Conservation (phyloP, 2,888 invertebrate genomes). For the Plusia festucae region DNA sequence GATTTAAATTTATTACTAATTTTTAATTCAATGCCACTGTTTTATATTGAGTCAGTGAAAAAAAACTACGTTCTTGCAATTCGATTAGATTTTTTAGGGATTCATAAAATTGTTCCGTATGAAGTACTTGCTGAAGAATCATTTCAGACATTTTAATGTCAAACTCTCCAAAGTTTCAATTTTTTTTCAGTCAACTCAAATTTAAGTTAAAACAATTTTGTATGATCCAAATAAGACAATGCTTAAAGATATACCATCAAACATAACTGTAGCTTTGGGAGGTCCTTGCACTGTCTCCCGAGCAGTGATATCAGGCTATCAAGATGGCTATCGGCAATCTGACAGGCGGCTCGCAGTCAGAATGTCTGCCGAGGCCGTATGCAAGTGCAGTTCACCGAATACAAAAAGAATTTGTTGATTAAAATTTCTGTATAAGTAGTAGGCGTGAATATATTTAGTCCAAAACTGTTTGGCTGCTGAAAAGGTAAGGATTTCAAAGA, state of each 20-base stretch:
- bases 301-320: conserved; percentile 60
- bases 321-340: conserved; percentile 62
- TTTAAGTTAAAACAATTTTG: background rate
- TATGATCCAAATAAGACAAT: conserved; percentile 7
- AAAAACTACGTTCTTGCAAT: conserved; percentile 8
- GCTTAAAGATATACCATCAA: conserved; percentile 21
- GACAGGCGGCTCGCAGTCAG: conserved; percentile 66
- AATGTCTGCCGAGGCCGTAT: conserved; percentile 68
- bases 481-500: background rate
- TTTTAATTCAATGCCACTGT: conserved; percentile 22
- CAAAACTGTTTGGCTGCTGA: background rate
- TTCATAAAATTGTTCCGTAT: background rate
- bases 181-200: too few relatives aligned
- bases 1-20: conserved; percentile 29
- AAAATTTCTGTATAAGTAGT: conserved; percentile 27
- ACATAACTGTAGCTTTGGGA: conserved; percentile 60
- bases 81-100: background rate
- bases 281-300: conserved; percentile 68
- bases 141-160: too few relatives aligned
- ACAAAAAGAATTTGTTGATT: conserved; percentile 52
- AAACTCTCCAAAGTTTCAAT: too few relatives aligned
- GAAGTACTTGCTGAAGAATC: too few relatives aligned
- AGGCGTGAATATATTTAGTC: conserved; percentile 14
- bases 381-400: conserved; percentile 64
- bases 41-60: background rate